phyloP scores from a whole-genome alignment of 1,140 invertebrate genomes.

The Plutomurus gul region DNA sequence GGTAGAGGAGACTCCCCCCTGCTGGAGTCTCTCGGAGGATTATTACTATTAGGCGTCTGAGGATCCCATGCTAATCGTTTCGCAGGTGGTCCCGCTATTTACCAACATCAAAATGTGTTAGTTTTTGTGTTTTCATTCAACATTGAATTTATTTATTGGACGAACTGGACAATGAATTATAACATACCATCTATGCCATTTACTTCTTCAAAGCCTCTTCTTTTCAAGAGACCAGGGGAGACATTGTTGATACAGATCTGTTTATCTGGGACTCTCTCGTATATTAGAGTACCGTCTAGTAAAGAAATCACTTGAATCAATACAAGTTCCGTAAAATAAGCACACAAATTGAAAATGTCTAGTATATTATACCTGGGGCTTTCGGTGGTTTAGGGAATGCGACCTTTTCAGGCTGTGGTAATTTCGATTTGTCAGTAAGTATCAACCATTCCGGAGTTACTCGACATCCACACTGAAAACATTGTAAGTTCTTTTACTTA shows the following conservation, averaged over 20 bases:
- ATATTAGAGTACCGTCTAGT: slow-evolving; percentile 79
- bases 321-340: neutral
- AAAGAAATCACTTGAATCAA: slow-evolving; percentile 30
- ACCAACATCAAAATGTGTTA: slow-evolving; percentile 49
- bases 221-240: slow-evolving; percentile 68
- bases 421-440: slow-evolving; percentile 75
- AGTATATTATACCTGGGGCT: slow-evolving; percentile 65
- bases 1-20: slow-evolving; percentile 56
- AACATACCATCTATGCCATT: slow-evolving; percentile 74
- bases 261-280: slow-evolving; percentile 78
- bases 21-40: slow-evolving; percentile 59
- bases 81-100: slow-evolving; percentile 58
- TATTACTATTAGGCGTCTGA: slow-evolving; percentile 63
- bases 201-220: slow-evolving; percentile 80
- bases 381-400: slow-evolving; percentile 87
- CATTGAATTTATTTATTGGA: slow-evolving; percentile 30
- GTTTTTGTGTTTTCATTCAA: neutral
- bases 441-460: slow-evolving; percentile 78
- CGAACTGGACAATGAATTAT: slow-evolving; percentile 3
- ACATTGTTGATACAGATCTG: slow-evolving; percentile 62
- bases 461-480: slow-evolving; percentile 69
- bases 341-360: neutral
- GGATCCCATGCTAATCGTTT: slow-evolving; percentile 68
- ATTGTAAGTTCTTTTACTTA: too few relatives aligned
- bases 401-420: slow-evolving; percentile 76